Evolutionary conservation across 2,113 vertebrate genomes (phyloP).

Genomic region (Protobothrops flavoviridis): DNA sequence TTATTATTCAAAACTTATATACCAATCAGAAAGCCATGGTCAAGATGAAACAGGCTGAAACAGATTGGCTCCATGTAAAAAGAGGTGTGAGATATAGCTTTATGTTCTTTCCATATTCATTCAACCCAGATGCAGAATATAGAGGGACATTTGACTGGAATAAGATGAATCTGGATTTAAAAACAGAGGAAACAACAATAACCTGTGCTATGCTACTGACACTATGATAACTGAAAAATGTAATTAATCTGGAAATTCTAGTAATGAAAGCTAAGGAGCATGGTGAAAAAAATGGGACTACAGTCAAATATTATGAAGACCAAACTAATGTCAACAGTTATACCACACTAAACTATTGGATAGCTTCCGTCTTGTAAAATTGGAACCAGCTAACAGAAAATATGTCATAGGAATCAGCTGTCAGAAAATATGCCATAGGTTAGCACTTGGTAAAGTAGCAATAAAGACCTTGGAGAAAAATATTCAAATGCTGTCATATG

Average conservation of each 20-base stretch:
- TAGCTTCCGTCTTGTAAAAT: neutral
- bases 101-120: neutral
- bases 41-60: neutral
- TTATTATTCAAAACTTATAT: neutral
- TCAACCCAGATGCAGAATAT: neutral
- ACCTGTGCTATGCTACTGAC: neutral
- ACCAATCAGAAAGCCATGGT: neutral
- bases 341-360: neutral
- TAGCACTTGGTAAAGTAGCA: neutral
- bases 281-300: neutral
- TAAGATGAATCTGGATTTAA: neutral
- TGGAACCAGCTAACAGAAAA: neutral
- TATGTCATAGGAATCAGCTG: too few species aligned
- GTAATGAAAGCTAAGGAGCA: neutral
- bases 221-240: neutral
- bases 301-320: neutral
- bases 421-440: neutral
- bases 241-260: neutral
- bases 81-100: neutral
- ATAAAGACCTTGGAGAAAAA: neutral
- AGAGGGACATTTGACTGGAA: neutral
- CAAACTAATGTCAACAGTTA: too few species aligned
- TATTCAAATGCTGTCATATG: neutral
- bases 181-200: neutral
- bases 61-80: neutral